A percentile compares a stretch with the other conserved stretches of the same genome.
phyloP scores from a whole-genome alignment of 2,797 vertebrate genomes.

The Poeciliopsis infans region DNA sequence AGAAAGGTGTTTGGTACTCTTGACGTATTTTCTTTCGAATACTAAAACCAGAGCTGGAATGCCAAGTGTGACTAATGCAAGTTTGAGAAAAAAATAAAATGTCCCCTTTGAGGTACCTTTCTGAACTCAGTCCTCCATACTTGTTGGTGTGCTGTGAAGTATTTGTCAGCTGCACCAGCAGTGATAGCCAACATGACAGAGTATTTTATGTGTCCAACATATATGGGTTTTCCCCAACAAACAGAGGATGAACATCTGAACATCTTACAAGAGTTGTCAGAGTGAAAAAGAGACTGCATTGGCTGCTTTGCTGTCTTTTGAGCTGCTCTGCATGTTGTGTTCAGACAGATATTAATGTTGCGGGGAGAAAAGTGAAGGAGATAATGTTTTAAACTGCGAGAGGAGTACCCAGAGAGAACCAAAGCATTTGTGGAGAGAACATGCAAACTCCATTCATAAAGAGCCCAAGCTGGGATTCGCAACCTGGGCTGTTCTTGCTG shows the following conservation, averaged over 20 bases:
- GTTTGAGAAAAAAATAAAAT: not conserved
- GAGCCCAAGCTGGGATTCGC: not conserved
- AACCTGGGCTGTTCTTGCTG: not conserved
- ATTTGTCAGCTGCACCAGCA: not conserved
- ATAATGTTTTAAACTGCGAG: not conserved
- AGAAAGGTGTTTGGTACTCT: not conserved
- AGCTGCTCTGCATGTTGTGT: not conserved
- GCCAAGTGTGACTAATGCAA: not conserved
- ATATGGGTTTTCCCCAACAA: no score
- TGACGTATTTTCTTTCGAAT: not conserved
- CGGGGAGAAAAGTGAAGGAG: not conserved
- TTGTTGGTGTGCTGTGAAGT: no score
- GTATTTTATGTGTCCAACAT: not conserved
- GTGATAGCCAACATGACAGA: not conserved
- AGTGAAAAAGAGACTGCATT: no score
- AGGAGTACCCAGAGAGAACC: not conserved
- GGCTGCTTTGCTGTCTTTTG: not conserved
- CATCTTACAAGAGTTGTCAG: no score
- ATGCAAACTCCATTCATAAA: not conserved
- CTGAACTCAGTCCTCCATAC: no score
- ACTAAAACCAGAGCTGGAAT: not conserved
- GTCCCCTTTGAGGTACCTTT: no score
- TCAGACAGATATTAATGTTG: not conserved
- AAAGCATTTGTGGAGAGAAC: not conserved
- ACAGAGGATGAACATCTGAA: no score